Evolutionary conservation across 2,888 invertebrate species (phyloP), one percentile per base, ranked within the genome.

Genomic region (Eupithecia dodoneata): DNA sequence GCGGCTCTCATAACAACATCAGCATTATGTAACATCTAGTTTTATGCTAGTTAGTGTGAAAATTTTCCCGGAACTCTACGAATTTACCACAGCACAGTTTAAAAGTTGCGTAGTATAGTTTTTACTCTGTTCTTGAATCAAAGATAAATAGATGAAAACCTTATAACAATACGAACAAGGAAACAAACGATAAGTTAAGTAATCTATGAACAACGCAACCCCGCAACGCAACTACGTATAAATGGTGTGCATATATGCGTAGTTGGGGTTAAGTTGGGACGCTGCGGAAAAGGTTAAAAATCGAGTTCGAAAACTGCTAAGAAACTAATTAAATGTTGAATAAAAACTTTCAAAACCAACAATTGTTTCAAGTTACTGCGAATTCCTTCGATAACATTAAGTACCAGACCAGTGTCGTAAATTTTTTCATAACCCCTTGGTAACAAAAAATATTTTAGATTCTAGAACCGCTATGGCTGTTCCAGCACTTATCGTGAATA

Each of bases 401-500:
- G 13, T 49, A 49, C 52, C 52, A 59, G 18, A 49, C 52, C 52
- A 59, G 18, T 66, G 41, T 66, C 30, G 65, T 66, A 13, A 2
- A 66, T 30, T 9, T 18, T 63, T 63, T 12, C 30, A 10, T 30
- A 18, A 63, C 30, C 12, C 63, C 9, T 55, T 18, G 55, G n/a
- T n/a, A n/a, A n/a, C 59, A 18, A 59, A 63, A 18, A 30, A 18
- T 59, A 59, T 63, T 12, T 30, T 2, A 0, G 30, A 59, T 10
- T 18, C 18, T 59, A 59, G 6, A 59, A 59, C 59, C 9, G 2
- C 4, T 52, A 55, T 55, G 6, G n/a, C 65, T 73, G 76, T 75
- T 79, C 75, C 75, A 71, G 73, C 42, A 75, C 81, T 81, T 81
- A 79, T 75, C 76, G 75, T 81, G 79, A 82, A 78, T 80, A 77